These are phyloP conservation scores for Sturmia bella DNA, from an alignment of 2,888 invertebrate species.

Conservation along the genomic window DNA sequence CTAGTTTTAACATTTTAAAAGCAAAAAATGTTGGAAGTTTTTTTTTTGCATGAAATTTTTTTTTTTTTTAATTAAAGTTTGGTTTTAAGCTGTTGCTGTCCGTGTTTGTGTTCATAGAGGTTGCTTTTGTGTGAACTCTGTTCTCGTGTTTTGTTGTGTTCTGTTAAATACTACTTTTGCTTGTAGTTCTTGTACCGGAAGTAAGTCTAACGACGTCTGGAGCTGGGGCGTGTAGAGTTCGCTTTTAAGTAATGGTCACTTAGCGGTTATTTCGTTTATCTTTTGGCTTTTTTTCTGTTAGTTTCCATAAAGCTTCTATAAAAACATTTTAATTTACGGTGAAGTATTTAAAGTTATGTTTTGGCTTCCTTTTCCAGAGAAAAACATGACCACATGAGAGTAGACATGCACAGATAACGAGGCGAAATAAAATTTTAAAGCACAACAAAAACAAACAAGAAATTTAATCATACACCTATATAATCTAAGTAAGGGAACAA, in stretches of 20 bases:
- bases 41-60: background rate
- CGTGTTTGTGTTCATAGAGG: conserved; percentile 2
- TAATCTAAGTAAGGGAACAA: background rate
- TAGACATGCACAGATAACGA: conserved; percentile 62
- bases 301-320: background rate
- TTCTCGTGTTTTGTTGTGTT: conserved; percentile 24
- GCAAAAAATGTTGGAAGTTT: background rate
- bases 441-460: background rate
- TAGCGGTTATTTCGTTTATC: conserved; percentile 71
- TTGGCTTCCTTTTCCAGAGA: conserved; percentile 3
- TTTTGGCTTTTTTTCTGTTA: conserved; percentile 38
- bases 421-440: background rate
- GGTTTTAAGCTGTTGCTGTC: conserved; percentile 21
- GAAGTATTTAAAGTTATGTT: conserved; percentile 58
- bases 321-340: conserved; percentile 57
- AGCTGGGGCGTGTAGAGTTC: conserved; percentile 18
- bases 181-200: conserved; percentile 42
- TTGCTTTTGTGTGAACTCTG: conserved; percentile 11
- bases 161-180: conserved; percentile 24
- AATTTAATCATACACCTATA: background rate
- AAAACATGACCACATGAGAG: conserved; percentile 65
- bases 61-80: conserved; percentile 18
- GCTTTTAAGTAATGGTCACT: conserved; percentile 72
- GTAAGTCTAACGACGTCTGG: conserved; percentile 45
- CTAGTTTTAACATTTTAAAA: conserved; percentile 37